Evolutionary conservation across 2,797 vertebrate genomes (phyloP).

Genomic region (Cryptoblepharus egeriae): DNA sequence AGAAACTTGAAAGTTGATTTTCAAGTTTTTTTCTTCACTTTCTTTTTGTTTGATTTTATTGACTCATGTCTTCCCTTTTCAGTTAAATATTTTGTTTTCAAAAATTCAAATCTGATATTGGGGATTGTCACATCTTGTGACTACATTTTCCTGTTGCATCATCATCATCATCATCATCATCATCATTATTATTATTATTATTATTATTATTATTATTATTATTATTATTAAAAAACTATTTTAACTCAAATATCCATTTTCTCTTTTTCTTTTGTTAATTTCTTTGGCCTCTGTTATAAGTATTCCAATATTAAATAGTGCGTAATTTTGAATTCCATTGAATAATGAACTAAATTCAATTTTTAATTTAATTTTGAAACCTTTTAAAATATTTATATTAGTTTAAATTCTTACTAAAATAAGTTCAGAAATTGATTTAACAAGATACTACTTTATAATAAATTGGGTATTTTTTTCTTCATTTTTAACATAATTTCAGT

Average conservation of each 20-base stretch:
- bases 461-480: slow-evolving; percentile 50
- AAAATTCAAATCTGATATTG: background rate
- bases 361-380: slow-evolving; percentile 65
- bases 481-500: slow-evolving; percentile 45
- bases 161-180: too few species aligned
- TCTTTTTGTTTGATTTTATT: background rate
- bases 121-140: background rate
- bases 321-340: slow-evolving; percentile 56
- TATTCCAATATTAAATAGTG: slow-evolving; percentile 36
- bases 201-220: too few species aligned
- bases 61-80: background rate
- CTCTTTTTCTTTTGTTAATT: background rate
- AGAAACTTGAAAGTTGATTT: background rate
- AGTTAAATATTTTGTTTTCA: background rate
- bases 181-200: too few species aligned
- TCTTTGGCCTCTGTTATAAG: slow-evolving; percentile 6
- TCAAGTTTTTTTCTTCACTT: background rate
- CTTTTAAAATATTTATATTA: slow-evolving; percentile 56
- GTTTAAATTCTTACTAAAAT: slow-evolving; percentile 61
- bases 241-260: background rate
- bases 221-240: too few species aligned
- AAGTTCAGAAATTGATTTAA: slow-evolving; percentile 58
- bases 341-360: slow-evolving; percentile 62
- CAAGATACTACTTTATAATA: slow-evolving; percentile 37
- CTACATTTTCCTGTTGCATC: background rate